A percentile compares a stretch with the other conserved stretches of the same genome.
phyloP scores from a whole-genome alignment of 2,113 vertebrate genomes.

The Rhadina sibilatrix region DNA sequence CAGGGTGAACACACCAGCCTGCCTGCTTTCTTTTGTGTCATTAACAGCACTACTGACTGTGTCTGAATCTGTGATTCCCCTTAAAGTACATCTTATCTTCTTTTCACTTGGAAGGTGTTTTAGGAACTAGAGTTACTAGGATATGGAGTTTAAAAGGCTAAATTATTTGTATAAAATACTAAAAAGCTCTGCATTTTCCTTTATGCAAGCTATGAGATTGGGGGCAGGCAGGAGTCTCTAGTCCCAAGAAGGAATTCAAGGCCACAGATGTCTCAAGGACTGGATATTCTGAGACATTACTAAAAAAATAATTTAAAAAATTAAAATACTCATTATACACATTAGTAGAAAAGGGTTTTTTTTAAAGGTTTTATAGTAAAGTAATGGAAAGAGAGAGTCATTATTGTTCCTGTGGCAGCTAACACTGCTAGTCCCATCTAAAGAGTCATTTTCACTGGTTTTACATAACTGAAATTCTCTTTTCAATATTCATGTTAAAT shows the following conservation, averaged over 20 bases:
- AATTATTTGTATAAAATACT: neutral
- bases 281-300: neutral
- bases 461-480: neutral
- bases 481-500: neutral
- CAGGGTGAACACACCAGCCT: neutral
- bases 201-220: rapidly evolving
- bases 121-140: neutral
- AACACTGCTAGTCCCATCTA: neutral
- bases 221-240: neutral
- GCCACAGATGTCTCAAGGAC: neutral
- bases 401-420: neutral
- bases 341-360: neutral
- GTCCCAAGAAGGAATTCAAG: neutral
- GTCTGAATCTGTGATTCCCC: neutral
- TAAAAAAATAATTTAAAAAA: neutral
- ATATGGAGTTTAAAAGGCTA: neutral
- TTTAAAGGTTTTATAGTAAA: neutral
- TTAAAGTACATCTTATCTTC: neutral
- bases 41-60: neutral
- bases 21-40: neutral
- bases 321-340: neutral
- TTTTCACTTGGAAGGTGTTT: neutral
- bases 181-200: neutral
- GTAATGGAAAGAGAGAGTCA: neutral
- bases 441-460: neutral